phyloP scores from a whole-genome alignment of 64 coral and sea anemone species.

The Montipora capricornis region DNA sequence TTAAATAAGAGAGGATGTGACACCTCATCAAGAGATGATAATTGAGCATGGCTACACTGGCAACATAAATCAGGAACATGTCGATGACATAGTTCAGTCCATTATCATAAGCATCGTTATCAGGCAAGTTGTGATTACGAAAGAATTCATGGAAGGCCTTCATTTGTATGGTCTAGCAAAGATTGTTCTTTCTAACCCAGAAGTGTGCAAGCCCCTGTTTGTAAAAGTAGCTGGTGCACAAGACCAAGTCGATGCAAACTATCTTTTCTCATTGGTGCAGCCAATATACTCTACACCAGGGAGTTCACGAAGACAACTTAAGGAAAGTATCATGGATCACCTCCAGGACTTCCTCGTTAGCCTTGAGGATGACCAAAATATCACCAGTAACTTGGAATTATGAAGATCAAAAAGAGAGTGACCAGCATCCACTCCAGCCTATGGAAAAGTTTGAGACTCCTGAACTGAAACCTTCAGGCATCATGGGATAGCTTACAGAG shows the following conservation, averaged over 20 bases:
- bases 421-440: background rate
- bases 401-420: slow-evolving; percentile 8
- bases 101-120: slow-evolving; percentile 50
- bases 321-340: slow-evolving; percentile 59
- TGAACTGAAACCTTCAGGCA: slow-evolving; percentile 36
- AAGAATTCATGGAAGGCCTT: slow-evolving; percentile 53
- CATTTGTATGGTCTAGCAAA: slow-evolving; percentile 42
- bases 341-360: slow-evolving; percentile 60
- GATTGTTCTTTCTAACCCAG: slow-evolving; percentile 19
- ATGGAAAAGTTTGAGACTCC: slow-evolving; percentile 33
- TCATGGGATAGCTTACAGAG: slow-evolving; percentile 66
- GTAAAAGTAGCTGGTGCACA: background rate
- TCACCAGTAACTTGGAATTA: slow-evolving; percentile 24
- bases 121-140: slow-evolving; percentile 13
- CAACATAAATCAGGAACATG: slow-evolving; percentile 27
- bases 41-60: slow-evolving; percentile 70
- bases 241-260: slow-evolving; percentile 63
- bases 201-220: slow-evolving; percentile 65
- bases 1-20: background rate
- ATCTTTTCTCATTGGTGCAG: slow-evolving; percentile 45
- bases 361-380: slow-evolving; percentile 18
- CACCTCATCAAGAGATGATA: background rate
- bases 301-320: background rate
- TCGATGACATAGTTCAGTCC: slow-evolving; percentile 21
- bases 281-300: background rate